These are phyloP conservation scores for Grus americana DNA, from an alignment of 2,113 vertebrate species.

Conservation along the genomic window DNA sequence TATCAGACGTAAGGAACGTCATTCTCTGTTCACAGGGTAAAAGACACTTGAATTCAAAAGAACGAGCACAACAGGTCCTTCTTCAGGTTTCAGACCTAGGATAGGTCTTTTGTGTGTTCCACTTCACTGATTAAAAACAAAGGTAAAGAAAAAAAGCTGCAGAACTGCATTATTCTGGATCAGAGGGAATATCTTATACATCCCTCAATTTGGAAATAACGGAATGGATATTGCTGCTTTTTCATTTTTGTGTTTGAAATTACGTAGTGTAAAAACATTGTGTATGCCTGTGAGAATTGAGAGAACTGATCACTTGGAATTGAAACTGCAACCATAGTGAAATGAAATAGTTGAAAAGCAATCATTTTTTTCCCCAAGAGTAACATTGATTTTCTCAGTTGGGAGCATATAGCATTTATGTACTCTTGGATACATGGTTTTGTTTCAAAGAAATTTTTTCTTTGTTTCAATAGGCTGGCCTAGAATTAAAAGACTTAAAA, in stretches of 20 bases:
- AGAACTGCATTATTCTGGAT: not conserved
- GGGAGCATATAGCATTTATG: not conserved
- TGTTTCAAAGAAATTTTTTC: not conserved
- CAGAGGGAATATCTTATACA: not conserved
- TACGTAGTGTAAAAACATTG: not conserved
- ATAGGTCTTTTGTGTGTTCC: not conserved
- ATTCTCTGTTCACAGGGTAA: not conserved
- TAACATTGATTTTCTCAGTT: constrained; percentile 37
- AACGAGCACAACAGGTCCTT: not conserved
- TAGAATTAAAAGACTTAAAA: not conserved
- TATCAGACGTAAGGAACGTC: not conserved
- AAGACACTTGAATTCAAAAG: not conserved
- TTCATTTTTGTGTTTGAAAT: not conserved
- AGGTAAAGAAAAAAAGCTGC: not conserved
- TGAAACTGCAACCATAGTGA: not conserved
- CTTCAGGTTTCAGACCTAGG: not conserved
- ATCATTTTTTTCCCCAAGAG: not conserved
- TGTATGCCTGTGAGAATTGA: not conserved
- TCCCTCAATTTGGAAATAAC: constrained; percentile 7
- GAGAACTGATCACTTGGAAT: constrained; percentile 3
- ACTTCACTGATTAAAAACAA: not conserved
- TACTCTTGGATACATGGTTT: not conserved
- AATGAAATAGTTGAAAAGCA: not conserved
- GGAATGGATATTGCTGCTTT: not conserved
- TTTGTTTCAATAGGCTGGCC: not conserved